Evolutionary conservation across 2,797 vertebrate species (phyloP), one percentile per base, ranked within the genome.

Genomic region (Liasis olivaceus): DNA sequence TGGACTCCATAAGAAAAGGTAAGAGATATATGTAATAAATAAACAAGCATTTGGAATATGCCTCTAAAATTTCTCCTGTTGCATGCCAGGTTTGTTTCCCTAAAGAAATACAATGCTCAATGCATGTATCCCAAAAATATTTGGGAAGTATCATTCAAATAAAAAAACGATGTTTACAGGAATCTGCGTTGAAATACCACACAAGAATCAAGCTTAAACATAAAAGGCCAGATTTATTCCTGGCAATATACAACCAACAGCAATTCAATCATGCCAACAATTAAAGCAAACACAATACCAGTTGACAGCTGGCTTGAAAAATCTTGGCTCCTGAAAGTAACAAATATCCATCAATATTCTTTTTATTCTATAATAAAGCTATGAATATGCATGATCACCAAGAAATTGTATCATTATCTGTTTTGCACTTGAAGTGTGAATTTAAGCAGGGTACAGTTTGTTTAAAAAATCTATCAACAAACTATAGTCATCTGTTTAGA

Each of bases 361-460:
- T 95, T 95, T 90, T 81, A n/a, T 96, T 96, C 93, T 93, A 89
- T 2, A 0, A 63, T 90, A 14, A 96, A 77, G 92, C 92, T 90
- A 91, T 95, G 91, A 97, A 95, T 96, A 97, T 95, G 95, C 93
- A 96, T 64, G 92, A 96, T 64, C 77, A 95, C 72, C 84, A 87
- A 90, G 91, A 96, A 97, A 95, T 92, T 93, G 94, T 89, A 93
- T 97, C 94, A 94, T 96, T 97, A 96, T 96, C 96, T 96, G 91
- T 93, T 96, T 96, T 96, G 92, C 94, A 96, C 94, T 96, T 96
- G 92, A 95, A 96, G 88, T 91, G 90, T 94, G 95, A 95, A 92
- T 96, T 22, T 94, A 97, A 96, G 42, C 15, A 20, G 87, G 13
- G 31, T 17, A 89, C 31, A 62, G 86, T 94, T 95, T 85, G n/a